Evolutionary conservation across 2,113 vertebrate genomes (phyloP).

Genomic region (Tichodroma muraria): DNA sequence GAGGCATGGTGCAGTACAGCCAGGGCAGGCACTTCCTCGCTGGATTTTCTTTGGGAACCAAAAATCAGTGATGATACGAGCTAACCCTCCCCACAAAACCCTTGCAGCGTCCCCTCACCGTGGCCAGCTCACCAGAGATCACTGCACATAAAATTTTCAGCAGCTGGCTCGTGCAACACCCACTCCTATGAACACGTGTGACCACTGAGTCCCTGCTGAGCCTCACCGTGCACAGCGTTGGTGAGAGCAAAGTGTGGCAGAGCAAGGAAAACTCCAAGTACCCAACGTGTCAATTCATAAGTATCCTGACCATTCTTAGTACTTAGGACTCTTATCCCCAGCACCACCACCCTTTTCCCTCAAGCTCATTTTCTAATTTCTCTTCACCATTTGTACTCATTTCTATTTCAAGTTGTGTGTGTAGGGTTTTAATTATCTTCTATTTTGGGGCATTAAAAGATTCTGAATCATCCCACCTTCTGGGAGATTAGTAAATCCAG

Average conservation of each 20-base stretch:
- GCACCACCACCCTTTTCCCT: neutral
- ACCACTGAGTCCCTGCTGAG: neutral
- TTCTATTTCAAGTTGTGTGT: constrained; percentile 4
- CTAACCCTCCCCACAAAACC: neutral
- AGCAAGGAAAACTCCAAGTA: neutral
- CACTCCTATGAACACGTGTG: neutral
- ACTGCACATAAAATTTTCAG: neutral
- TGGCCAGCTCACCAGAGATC: neutral
- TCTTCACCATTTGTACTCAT: neutral
- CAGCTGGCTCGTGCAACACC: neutral
- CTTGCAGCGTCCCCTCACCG: neutral
- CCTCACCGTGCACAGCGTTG: rapidly evolving
- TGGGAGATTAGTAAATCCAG: constrained; percentile 42
- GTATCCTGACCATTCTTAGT: neutral
- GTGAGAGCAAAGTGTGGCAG: neutral
- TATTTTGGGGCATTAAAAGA: constrained; percentile 20
- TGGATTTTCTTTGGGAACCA: too few relatives aligned
- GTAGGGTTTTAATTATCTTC: constrained; percentile 34
- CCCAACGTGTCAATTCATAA: neutral
- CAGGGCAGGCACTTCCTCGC: neutral
- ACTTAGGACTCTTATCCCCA: neutral
- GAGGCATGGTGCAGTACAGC: neutral
- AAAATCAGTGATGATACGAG: too few relatives aligned
- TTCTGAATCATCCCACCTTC: constrained; percentile 51
- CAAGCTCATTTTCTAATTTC: constrained; percentile 8